Conservation (phyloP, 2,888 invertebrate genomes). For the Globia sparganii region DNA sequence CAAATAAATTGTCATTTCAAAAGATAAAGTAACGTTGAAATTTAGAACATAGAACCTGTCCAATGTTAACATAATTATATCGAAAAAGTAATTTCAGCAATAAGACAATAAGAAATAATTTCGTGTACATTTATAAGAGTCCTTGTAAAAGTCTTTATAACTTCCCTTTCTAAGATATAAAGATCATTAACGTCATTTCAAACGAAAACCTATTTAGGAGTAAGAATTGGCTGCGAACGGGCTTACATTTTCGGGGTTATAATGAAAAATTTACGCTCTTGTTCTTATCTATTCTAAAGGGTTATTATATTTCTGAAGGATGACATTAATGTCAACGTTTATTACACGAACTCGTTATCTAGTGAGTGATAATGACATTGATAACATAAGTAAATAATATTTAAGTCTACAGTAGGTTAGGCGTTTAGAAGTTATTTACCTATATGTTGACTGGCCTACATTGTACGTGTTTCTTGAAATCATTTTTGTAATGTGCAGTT, state of each 20-base stretch:
- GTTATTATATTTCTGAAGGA: slow-evolving; percentile 39
- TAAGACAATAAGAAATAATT: slow-evolving; percentile 13
- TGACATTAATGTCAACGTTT: slow-evolving; percentile 55
- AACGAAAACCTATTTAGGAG: slow-evolving; percentile 47
- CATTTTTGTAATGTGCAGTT: not conserved
- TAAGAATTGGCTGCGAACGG: slow-evolving; percentile 36
- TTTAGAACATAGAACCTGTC: not conserved
- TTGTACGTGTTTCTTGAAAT: slow-evolving; percentile 23
- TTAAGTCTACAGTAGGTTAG: slow-evolving; percentile 42
- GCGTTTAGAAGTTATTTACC: slow-evolving; percentile 40
- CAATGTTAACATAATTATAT: slow-evolving; percentile 12
- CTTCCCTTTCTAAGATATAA: slow-evolving; percentile 34
- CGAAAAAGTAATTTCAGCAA: slow-evolving; percentile 32
- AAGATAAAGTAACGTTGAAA: slow-evolving; percentile 9
- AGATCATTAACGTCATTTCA: slow-evolving; percentile 39
- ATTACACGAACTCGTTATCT: slow-evolving; percentile 56
- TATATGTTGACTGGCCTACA: slow-evolving; percentile 29
- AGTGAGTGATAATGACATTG: slow-evolving; percentile 68
- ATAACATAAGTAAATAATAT: slow-evolving; percentile 59
- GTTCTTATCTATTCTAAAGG: slow-evolving; percentile 56
- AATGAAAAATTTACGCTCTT: slow-evolving; percentile 50
- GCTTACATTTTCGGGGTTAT: slow-evolving; percentile 30
- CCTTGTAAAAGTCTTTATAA: slow-evolving; percentile 32
- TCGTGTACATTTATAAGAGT: slow-evolving; percentile 17
- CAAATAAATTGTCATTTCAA: slow-evolving; percentile 7